Evolutionary conservation across 2,113 vertebrate genomes (phyloP).

Genomic region (Entelurus aequoreus): DNA sequence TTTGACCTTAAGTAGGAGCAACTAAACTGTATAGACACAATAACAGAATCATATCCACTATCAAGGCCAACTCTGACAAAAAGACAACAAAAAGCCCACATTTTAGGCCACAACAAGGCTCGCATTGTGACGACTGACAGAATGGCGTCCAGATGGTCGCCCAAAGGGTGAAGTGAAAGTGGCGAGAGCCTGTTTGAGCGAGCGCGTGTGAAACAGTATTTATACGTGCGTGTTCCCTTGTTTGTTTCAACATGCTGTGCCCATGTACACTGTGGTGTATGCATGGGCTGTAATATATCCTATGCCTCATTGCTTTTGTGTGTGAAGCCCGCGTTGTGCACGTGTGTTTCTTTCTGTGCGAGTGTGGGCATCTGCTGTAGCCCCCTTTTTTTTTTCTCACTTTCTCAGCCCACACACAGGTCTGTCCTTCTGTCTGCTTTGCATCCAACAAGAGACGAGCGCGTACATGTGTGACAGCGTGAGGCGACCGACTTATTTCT

Average conservation of each 20-base stretch:
- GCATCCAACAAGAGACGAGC: conserved; percentile 16
- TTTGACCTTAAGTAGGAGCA: too few relatives aligned
- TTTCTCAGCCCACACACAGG: conserved; percentile 36
- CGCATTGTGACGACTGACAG: conserved; percentile 39
- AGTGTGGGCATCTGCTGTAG: conserved; percentile 47
- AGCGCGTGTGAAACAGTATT: conserved; percentile 10
- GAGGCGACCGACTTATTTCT: conserved; percentile 19
- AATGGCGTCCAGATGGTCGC: conserved; percentile 57
- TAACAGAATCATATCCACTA: not conserved
- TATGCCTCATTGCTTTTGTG: not conserved
- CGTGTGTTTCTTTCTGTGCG: conserved; percentile 4
- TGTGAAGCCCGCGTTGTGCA: conserved; percentile 3
- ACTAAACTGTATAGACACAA: not conserved
- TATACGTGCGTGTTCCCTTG: conserved; percentile 23
- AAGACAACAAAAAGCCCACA: conserved; percentile 27
- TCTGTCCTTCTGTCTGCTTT: conserved; percentile 42
- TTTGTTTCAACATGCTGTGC: conserved; percentile 13
- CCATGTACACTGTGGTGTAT: conserved; percentile 7
- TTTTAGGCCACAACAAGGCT: conserved; percentile 39
- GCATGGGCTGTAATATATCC: not conserved
- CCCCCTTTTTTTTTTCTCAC: conserved; percentile 11
- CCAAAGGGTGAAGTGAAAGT: conserved; percentile 41
- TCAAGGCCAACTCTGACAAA: conserved; percentile 9
- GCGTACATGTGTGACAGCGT: conserved; percentile 8
- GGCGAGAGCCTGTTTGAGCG: conserved; percentile 21